These are phyloP conservation scores for Ennomos quercinarius DNA, from an alignment of 2,888 invertebrate genomes.

Conservation along the genomic window DNA sequence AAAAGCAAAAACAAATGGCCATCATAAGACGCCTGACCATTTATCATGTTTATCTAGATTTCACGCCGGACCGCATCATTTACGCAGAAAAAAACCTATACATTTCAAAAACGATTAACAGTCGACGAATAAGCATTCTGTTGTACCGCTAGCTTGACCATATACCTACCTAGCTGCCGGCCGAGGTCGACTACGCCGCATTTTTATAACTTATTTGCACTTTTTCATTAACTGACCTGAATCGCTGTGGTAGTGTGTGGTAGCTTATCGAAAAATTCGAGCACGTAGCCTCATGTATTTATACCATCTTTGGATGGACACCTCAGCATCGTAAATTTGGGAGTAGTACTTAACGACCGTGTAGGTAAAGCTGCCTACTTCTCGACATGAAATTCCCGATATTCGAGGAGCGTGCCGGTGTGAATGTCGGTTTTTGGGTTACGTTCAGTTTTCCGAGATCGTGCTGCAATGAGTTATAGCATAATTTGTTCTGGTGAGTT, in stretches of 20 bases:
- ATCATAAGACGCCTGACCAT: conserved; percentile 64
- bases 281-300: conserved; percentile 26
- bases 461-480: conserved; percentile 61
- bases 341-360: conserved; percentile 19
- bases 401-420: conserved; percentile 24
- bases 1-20: conserved; percentile 61
- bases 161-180: not conserved
- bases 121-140: conserved; percentile 42
- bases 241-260: conserved; percentile 9
- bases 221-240: conserved; percentile 35
- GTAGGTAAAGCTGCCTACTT: conserved; percentile 28
- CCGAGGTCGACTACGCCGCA: conserved; percentile 14
- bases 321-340: conserved; percentile 26
- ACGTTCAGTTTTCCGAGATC: conserved; percentile 49
- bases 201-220: conserved; percentile 31
- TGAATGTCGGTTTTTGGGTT: conserved; percentile 33
- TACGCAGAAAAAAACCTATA: conserved; percentile 61
- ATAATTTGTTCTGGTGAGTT: conserved; percentile 63
- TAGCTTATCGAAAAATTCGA: conserved; percentile 18
- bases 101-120: conserved; percentile 60
- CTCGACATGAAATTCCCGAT: conserved; percentile 25
- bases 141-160: conserved; percentile 20
- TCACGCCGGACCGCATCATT: conserved; percentile 67
- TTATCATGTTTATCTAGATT: conserved; percentile 76
- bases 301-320: conserved; percentile 24